Base-by-base conservation (phyloP, 1,140 invertebrate genomes). In the Lasioglossum baleicum region DNA sequence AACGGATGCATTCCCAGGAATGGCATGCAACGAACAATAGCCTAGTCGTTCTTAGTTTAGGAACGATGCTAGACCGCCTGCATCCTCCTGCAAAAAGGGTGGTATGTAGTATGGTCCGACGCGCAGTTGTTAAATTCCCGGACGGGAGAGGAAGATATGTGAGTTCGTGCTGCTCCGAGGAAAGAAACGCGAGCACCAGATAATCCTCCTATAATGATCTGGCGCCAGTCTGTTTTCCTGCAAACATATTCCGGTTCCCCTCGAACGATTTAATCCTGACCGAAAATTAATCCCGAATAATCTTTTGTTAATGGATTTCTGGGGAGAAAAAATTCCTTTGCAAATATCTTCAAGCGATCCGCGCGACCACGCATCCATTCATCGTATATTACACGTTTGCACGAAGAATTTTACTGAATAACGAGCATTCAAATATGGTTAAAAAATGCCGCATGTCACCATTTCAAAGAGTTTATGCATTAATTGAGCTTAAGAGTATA, bases 1-100 rank as follows among this genome's bases (percentile, higher is more conserved):
- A 80, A 70, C 78, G 78, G 65, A 81, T 84, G 78, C 58, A 71
- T 63, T 64, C 66, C 63, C 69, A 73, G 73, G 65, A 81, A 81
- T 81, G 77, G 82, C 78, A 70, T 78, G 58, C 51, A 48, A n/a
- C 58, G 64, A 68, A 80, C 74, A 65, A 84, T 72, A 64, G 78
- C 60, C 58, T 26, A n/a, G n/a, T n/a, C n/a, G n/a, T n/a, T n/a
- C n/a, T n/a, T n/a, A n/a, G 76, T 81, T 81, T 51, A 68, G 73
- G 75, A 72, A 74, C 22, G 31, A 66, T 60, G 51, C 26, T 15
- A 13, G 22, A 53, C 69, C 64, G 65, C 65, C 51, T 35, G 48
- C 26, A 83, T 84, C 35, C 60, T 71, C 48, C 11, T 42, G 48
- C 60, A 66, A 48, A 40, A 15, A 2, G 17, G 35, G 35, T 35